These are phyloP conservation scores for Chymomyza procnemis DNA, from an alignment of 2,888 invertebrate genomes.

Conservation along the genomic window DNA sequence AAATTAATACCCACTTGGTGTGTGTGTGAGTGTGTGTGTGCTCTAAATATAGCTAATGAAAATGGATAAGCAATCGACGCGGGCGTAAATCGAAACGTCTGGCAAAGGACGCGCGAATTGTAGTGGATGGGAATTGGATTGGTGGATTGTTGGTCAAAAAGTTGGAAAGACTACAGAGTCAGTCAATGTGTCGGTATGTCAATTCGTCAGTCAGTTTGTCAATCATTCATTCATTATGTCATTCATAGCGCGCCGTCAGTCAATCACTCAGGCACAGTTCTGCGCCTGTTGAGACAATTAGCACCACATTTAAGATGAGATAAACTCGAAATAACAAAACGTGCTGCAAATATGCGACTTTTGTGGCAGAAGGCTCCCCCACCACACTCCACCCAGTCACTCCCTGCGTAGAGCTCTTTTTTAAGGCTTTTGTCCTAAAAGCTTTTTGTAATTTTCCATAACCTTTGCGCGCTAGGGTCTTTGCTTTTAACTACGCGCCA, in stretches of 20 bases:
- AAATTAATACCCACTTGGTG: slow-evolving; percentile 39
- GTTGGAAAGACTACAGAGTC: background rate
- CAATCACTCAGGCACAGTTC: background rate
- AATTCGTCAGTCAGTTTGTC: background rate
- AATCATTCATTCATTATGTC: background rate
- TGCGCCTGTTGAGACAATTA: slow-evolving; percentile 43
- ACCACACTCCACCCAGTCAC: background rate
- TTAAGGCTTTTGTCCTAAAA: slow-evolving; percentile 42
- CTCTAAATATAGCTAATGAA: slow-evolving; percentile 28
- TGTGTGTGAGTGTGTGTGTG: slow-evolving; percentile 9
- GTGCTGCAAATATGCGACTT: background rate
- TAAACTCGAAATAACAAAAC: slow-evolving; percentile 28
- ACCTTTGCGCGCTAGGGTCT: background rate
- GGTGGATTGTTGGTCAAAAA: too few species aligned
- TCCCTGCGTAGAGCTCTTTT: background rate
- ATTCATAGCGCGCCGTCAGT: background rate
- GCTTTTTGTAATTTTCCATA: slow-evolving; percentile 64
- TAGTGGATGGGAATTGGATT: too few species aligned
- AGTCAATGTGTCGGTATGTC: background rate
- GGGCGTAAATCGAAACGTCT: slow-evolving; percentile 41
- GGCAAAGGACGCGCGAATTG: slow-evolving; percentile 29
- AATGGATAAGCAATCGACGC: slow-evolving; percentile 30
- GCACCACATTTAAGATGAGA: slow-evolving; percentile 57
- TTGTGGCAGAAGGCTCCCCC: background rate
- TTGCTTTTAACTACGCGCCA: slow-evolving; percentile 1